Conservation (phyloP, 1,140 invertebrate genomes). For the Thrips palmi region DNA sequence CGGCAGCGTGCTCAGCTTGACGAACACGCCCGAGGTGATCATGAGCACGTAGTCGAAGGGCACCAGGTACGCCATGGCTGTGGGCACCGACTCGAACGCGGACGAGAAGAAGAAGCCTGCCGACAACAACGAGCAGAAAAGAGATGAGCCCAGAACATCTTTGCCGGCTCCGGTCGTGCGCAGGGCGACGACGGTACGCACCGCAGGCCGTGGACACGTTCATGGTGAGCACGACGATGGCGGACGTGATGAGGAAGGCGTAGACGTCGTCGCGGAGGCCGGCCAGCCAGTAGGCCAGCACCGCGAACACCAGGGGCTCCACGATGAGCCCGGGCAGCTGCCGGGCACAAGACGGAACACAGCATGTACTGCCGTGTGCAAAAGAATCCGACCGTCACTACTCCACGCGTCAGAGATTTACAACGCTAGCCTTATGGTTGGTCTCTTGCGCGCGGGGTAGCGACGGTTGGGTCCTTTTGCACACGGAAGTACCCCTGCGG, state of each 20-base stretch:
- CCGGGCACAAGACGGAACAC: too few relatives aligned
- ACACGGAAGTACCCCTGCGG: too few relatives aligned
- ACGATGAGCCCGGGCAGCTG: constrained; percentile 61
- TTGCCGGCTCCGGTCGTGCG: background rate
- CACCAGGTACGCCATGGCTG: constrained; percentile 66
- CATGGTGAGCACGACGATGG: constrained; percentile 49
- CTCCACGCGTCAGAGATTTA: too few relatives aligned
- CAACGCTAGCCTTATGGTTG: too few relatives aligned
- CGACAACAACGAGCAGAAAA: too few relatives aligned
- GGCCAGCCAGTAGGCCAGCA: constrained; percentile 59
- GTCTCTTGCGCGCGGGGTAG: too few relatives aligned
- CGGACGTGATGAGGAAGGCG: constrained; percentile 45
- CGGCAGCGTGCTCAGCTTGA: constrained; percentile 64
- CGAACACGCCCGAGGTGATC: constrained; percentile 70
- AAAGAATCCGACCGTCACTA: too few relatives aligned
- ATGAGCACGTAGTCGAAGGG: constrained; percentile 75
- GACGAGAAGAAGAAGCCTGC: constrained; percentile 75
- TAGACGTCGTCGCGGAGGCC: constrained; percentile 42
- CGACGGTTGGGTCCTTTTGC: too few relatives aligned
- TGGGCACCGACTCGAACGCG: constrained; percentile 56
- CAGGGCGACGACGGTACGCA: constrained; percentile 23
- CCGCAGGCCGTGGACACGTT: constrained; percentile 71
- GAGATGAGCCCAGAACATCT: background rate
- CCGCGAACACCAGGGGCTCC: constrained; percentile 54
- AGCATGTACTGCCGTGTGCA: background rate